A percentile compares a stretch with the other conserved stretches of the same genome.
These are phyloP conservation scores for Sinodicranocentrus sp. DNA, from an alignment of 2,888 invertebrate genomes.

Conservation along the genomic window DNA sequence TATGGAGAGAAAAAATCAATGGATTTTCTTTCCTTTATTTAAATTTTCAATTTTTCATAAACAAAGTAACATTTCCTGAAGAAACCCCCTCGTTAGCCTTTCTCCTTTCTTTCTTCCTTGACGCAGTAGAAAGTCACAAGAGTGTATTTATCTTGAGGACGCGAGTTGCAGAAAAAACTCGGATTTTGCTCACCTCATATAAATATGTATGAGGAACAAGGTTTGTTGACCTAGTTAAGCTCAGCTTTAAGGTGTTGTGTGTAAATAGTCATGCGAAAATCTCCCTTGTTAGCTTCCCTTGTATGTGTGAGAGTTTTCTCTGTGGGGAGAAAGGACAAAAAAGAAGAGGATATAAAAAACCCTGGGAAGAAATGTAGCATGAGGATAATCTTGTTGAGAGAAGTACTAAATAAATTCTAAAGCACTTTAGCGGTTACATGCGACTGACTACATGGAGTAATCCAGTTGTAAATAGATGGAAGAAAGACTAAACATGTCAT, in stretches of 20 bases:
- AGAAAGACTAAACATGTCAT: constrained; percentile 67
- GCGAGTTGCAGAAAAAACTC: neutral
- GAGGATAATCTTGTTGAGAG: constrained; percentile 64
- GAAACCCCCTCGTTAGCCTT: too few species aligned
- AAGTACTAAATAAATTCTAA: constrained; percentile 66
- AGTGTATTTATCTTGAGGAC: neutral
- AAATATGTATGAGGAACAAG: constrained; percentile 11
- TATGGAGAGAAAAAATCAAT: too few species aligned
- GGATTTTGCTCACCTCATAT: neutral
- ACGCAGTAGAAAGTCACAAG: too few species aligned
- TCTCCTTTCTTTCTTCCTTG: too few species aligned
- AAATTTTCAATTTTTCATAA: too few species aligned
- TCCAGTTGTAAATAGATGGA: constrained; percentile 66
- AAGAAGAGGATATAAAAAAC: constrained; percentile 12
- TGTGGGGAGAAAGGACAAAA: constrained; percentile 27
- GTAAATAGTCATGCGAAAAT: too few species aligned
- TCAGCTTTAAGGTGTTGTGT: too few species aligned
- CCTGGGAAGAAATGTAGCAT: constrained; percentile 53
- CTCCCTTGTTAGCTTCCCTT: too few species aligned
- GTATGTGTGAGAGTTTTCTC: too few species aligned
- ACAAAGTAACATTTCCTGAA: too few species aligned
- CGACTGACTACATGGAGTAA: constrained; percentile 59
- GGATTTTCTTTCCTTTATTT: too few species aligned
- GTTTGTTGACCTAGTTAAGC: constrained; percentile 29
- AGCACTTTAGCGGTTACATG: constrained; percentile 66